phyloP scores from a whole-genome alignment of 2,888 invertebrate species.

The Mamestra brassicae region DNA sequence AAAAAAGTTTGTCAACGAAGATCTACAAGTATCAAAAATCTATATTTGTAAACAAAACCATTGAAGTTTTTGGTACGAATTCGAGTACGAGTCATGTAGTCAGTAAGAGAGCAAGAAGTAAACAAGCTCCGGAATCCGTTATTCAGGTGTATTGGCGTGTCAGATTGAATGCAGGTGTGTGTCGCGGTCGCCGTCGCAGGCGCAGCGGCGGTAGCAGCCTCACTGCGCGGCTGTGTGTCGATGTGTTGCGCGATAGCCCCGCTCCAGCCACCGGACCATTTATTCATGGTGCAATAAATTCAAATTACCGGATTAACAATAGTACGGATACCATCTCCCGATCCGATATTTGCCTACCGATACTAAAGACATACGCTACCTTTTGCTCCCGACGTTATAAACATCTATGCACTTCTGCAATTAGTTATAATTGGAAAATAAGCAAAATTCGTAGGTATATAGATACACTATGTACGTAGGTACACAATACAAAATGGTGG shows the following conservation, averaged over 20 bases:
- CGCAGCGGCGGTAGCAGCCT: constrained; percentile 68
- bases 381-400: constrained; percentile 73
- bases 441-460: constrained; percentile 35
- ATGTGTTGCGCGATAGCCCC: constrained; percentile 86
- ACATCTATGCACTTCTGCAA: constrained; percentile 64
- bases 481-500: constrained; percentile 59
- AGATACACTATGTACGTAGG: constrained; percentile 36
- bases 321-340: constrained; percentile 87
- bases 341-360: constrained; percentile 79
- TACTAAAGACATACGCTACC: constrained; percentile 76
- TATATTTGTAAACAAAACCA: constrained; percentile 10
- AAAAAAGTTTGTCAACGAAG: neutral
- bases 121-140: constrained; percentile 62
- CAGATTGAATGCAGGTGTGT: constrained; percentile 71
- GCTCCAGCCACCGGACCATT: constrained; percentile 83
- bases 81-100: constrained; percentile 11
- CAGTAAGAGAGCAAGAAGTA: constrained; percentile 39
- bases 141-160: constrained; percentile 73
- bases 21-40: neutral
- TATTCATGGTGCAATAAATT: constrained; percentile 91
- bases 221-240: constrained; percentile 80
- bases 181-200: constrained; percentile 57
- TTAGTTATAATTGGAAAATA: constrained; percentile 68
- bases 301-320: constrained; percentile 91
- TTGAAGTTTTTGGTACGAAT: constrained; percentile 3